A percentile compares a stretch with the other conserved stretches of the same genome.
phyloP scores from a whole-genome alignment of 2,888 invertebrate genomes.

The Xanthia icteritia region DNA sequence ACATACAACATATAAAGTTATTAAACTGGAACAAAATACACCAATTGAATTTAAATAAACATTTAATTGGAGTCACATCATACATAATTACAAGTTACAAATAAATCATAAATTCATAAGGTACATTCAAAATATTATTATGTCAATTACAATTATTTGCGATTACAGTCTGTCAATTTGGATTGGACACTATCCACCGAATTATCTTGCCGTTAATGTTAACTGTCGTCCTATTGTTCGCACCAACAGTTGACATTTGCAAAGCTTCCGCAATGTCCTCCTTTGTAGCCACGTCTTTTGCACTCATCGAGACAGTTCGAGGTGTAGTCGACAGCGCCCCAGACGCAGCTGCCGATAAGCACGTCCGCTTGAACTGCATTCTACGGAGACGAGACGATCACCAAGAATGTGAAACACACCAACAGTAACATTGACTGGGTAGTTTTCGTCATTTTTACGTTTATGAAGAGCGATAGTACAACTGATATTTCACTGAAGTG shows the following conservation, averaged over 20 bases:
- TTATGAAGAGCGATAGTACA: background rate
- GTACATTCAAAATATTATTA: background rate
- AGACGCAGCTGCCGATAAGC: constrained; percentile 70
- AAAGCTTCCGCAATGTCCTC: constrained; percentile 68
- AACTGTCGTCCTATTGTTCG: constrained; percentile 12
- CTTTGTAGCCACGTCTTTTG: constrained; percentile 64
- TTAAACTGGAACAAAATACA: background rate
- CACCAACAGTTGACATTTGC: constrained; percentile 60
- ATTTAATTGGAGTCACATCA: constrained; percentile 9
- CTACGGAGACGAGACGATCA: constrained; percentile 66
- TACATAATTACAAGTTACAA: background rate
- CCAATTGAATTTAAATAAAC: background rate
- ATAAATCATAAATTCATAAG: background rate
- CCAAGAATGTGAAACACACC: constrained; percentile 65
- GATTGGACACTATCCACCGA: background rate
- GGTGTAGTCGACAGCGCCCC: constrained; percentile 70
- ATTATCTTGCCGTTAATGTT: background rate
- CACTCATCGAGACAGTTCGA: constrained; percentile 69
- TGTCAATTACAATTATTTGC: background rate
- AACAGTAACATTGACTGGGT: constrained; percentile 46
- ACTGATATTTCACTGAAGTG: constrained; percentile 30
- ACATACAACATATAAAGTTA: too few species aligned
- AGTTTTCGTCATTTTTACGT: constrained; percentile 40
- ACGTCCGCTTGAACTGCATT: constrained; percentile 64
- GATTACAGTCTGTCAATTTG: background rate